These are phyloP conservation scores for Pipra filicauda DNA, from an alignment of 2,113 vertebrate species.

Conservation along the genomic window DNA sequence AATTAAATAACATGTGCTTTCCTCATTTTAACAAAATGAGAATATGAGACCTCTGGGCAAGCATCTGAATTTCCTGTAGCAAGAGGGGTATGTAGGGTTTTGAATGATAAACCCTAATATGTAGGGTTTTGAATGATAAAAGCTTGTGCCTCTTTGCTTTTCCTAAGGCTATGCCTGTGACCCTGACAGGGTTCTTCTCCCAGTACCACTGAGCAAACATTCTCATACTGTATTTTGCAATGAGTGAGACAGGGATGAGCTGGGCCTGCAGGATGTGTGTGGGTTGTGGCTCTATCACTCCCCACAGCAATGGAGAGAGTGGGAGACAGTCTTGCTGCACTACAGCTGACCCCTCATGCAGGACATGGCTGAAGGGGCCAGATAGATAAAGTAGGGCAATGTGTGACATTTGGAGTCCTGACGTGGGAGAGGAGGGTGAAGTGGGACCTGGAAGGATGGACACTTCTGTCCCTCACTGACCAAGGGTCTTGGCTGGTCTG, in stretches of 20 bases:
- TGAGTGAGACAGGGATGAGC: neutral
- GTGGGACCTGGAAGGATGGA: neutral
- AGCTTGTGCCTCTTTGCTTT: neutral
- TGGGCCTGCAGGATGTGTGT: neutral
- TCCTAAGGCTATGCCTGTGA: neutral
- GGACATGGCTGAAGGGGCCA: neutral
- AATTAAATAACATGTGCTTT: neutral
- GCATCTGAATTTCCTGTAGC: neutral
- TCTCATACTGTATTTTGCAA: neutral
- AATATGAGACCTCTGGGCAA: neutral
- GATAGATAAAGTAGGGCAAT: neutral
- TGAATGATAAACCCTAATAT: neutral
- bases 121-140: neutral
- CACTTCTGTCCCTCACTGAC: accelerated
- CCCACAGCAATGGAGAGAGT: neutral
- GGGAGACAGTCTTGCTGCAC: neutral
- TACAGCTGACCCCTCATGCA: neutral
- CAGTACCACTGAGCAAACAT: neutral
- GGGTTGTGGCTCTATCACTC: neutral
- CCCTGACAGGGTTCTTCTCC: neutral
- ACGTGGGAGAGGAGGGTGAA: neutral
- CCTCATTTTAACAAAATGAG: neutral
- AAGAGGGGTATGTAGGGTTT: neutral
- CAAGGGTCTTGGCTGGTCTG: neutral
- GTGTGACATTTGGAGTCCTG: neutral